A percentile compares a stretch with the other conserved stretches of the same genome.
phyloP scores from a whole-genome alignment of 2,797 vertebrate genomes.

The Apogon talboti region DNA sequence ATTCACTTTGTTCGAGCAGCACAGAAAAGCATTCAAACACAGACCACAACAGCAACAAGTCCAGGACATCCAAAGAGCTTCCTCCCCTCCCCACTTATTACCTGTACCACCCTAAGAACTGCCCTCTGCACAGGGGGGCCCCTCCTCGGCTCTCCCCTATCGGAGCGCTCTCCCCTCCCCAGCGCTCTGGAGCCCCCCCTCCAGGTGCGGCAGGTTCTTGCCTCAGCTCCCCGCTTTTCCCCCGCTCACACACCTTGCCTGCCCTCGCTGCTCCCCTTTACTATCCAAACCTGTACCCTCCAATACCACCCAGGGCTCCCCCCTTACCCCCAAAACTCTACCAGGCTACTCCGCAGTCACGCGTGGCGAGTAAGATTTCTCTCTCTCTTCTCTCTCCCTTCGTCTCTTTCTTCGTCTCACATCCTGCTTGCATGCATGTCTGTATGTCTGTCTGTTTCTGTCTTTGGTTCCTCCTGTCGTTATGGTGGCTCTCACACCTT shows the following conservation, averaged over 20 bases:
- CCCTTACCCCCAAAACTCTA: slow-evolving; percentile 79
- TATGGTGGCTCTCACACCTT: slow-evolving; percentile 26
- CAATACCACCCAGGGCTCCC: slow-evolving; percentile 70
- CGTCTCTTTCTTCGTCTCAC: slow-evolving; percentile 47
- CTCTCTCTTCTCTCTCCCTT: slow-evolving; percentile 57
- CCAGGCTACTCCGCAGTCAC: slow-evolving; percentile 81
- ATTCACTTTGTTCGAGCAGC: slow-evolving; percentile 41
- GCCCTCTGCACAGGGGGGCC: slow-evolving; percentile 82
- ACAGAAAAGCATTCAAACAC: slow-evolving; percentile 20
- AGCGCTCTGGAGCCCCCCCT: slow-evolving; percentile 80
- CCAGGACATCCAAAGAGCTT: slow-evolving; percentile 70
- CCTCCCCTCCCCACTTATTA: slow-evolving; percentile 79
- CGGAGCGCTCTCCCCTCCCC: slow-evolving; percentile 90
- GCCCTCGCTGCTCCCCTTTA: slow-evolving; percentile 86
- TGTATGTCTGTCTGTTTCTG: slow-evolving; percentile 42
- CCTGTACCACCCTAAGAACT: slow-evolving; percentile 85
- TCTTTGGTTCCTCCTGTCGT: slow-evolving; percentile 38
- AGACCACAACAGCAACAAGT: slow-evolving; percentile 48
- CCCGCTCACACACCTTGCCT: slow-evolving; percentile 89
- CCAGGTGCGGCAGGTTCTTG: slow-evolving; percentile 78
- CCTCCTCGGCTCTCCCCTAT: slow-evolving; percentile 90
- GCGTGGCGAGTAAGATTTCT: slow-evolving; percentile 84
- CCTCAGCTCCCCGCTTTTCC: slow-evolving; percentile 90
- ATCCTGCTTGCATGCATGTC: slow-evolving; percentile 54
- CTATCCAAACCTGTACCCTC: slow-evolving; percentile 85